Evolutionary conservation across 2,888 invertebrate genomes (phyloP).

Genomic region (Limnephilus marmoratus): DNA sequence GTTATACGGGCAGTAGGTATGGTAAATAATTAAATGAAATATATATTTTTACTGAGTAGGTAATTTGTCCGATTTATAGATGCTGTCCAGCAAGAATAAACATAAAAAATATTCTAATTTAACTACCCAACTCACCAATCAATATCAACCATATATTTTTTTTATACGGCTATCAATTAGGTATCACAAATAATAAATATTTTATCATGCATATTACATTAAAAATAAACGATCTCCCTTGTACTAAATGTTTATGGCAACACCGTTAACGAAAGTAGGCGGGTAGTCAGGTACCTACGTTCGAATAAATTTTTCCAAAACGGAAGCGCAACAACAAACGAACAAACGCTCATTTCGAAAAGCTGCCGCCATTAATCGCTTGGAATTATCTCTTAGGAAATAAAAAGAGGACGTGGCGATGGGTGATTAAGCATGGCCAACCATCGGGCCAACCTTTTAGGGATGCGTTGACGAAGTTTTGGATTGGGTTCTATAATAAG

Average conservation of each 20-base stretch:
- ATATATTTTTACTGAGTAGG: background rate
- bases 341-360: conserved; percentile 14
- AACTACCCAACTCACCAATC: background rate
- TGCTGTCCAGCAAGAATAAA: background rate
- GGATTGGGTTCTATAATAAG: conserved; percentile 2
- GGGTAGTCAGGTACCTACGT: background rate
- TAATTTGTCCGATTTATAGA: background rate
- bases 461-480: conserved; percentile 11
- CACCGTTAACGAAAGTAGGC: background rate
- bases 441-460: conserved; percentile 15
- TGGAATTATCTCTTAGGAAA: conserved; percentile 7
- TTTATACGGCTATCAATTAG: background rate
- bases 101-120: background rate
- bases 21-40: too few species aligned
- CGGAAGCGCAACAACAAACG: background rate
- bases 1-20: too few species aligned
- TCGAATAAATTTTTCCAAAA: conserved; percentile 12
- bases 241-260: background rate
- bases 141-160: background rate
- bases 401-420: conserved; percentile 21
- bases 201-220: background rate
- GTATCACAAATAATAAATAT: background rate
- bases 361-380: conserved; percentile 36
- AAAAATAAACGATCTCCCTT: background rate
- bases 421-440: conserved; percentile 6